phyloP scores from a whole-genome alignment of 2,797 vertebrate species.

The Tragopan temminckii region DNA sequence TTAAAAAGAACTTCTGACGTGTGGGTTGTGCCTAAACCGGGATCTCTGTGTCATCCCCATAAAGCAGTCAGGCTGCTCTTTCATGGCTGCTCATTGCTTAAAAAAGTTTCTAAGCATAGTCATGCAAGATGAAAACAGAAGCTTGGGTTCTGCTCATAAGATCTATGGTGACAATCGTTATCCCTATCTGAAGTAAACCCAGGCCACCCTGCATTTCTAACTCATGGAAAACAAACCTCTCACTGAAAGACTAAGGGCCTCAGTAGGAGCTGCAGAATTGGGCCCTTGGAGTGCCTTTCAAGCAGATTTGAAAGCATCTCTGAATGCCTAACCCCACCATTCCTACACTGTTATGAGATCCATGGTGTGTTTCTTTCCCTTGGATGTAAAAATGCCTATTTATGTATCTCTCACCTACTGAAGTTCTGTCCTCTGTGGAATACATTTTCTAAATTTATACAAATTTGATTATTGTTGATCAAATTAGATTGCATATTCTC shows the following conservation, averaged over 20 bases:
- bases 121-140: background rate
- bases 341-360: background rate
- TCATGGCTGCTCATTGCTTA: background rate
- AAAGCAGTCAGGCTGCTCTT: background rate
- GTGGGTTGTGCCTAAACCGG: background rate
- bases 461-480: conserved; percentile 67
- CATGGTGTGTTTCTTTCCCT: background rate
- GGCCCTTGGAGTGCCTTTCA: background rate
- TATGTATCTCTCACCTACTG: conserved; percentile 44
- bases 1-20: background rate
- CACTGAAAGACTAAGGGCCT: background rate
- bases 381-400: conserved; percentile 35
- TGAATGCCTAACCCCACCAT: background rate
- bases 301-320: background rate
- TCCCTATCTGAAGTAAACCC: background rate
- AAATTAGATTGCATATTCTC: conserved; percentile 51
- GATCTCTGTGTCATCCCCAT: background rate
- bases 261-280: background rate
- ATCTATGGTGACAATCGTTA: background rate
- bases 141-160: background rate
- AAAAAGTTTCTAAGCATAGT: background rate
- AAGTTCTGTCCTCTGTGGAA: conserved; percentile 45
- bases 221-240: background rate
- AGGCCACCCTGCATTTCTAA: background rate
- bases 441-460: conserved; percentile 57